A percentile compares a stretch with the other conserved stretches of the same genome.
phyloP scores from a whole-genome alignment of 2,113 vertebrate species.

The Lampris megalopsis region DNA sequence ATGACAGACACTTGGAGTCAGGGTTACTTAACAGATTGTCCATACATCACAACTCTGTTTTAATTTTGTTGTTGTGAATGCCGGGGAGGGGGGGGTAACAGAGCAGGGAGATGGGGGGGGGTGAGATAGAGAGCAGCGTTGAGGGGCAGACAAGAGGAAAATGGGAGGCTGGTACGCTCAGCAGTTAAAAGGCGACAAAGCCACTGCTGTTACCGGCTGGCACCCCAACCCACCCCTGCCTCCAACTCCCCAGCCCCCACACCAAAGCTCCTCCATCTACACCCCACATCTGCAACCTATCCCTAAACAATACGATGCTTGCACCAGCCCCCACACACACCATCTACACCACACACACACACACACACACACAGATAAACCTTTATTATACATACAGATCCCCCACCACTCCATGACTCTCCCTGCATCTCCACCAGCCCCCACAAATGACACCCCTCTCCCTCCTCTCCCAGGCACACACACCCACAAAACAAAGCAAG shows the following conservation, averaged over 20 bases:
- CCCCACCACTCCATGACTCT: too few species aligned
- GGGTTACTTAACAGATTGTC: too few species aligned
- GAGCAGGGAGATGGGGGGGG: background rate
- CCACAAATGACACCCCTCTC: too few species aligned
- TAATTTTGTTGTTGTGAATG: background rate
- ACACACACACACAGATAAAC: background rate
- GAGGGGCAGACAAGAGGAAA: conserved; percentile 19
- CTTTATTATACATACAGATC: background rate
- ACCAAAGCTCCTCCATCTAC: background rate
- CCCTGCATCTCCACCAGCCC: too few species aligned
- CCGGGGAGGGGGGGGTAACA: background rate
- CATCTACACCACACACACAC: background rate
- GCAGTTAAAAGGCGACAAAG: conserved; percentile 40
- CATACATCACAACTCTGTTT: too few species aligned
- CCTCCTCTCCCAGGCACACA: too few species aligned
- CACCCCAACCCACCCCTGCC: conserved; percentile 21
- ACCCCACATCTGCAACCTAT: background rate
- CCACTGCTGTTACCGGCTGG: conserved; percentile 53
- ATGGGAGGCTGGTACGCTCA: conserved; percentile 52
- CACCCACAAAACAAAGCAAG: too few species aligned
- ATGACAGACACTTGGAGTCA: too few species aligned
- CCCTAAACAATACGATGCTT: background rate
- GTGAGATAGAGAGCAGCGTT: too few species aligned
- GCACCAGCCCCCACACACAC: background rate
- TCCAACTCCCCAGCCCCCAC: background rate